phyloP scores from a whole-genome alignment of 2,888 invertebrate genomes.

The Pinctada fucata region DNA sequence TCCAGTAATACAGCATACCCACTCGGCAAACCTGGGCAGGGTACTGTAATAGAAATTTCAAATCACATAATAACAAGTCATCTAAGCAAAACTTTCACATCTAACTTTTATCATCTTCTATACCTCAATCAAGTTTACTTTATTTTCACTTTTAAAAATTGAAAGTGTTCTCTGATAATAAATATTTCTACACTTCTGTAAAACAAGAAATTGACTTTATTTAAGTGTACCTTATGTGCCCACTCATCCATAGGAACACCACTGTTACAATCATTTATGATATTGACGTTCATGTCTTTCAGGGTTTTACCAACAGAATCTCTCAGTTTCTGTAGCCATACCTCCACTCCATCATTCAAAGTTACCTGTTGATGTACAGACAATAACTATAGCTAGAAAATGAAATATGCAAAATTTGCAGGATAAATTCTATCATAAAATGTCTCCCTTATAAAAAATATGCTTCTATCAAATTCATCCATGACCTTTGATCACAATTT shows the following conservation, averaged over 20 bases:
- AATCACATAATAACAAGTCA: background rate
- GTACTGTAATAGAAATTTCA: conserved; percentile 65
- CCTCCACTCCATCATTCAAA: conserved; percentile 73
- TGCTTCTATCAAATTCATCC: too few species aligned
- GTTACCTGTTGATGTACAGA: conserved; percentile 59
- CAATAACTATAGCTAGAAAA: background rate
- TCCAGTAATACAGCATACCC: conserved; percentile 76
- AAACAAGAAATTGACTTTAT: too few species aligned
- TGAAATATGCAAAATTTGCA: too few species aligned
- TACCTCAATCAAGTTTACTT: too few species aligned
- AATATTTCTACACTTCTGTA: too few species aligned
- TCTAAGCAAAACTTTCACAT: too few species aligned
- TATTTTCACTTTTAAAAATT: too few species aligned
- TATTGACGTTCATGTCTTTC: conserved; percentile 62
- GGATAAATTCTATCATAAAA: too few species aligned
- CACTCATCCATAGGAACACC: conserved; percentile 74
- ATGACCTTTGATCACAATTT: too few species aligned
- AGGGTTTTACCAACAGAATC: conserved; percentile 70
- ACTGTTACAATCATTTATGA: conserved; percentile 71
- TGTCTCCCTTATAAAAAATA: too few species aligned
- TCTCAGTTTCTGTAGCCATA: conserved; percentile 72
- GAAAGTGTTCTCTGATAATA: too few species aligned
- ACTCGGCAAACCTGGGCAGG: conserved; percentile 75
- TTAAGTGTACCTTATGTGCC: conserved; percentile 68
- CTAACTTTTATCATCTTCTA: too few species aligned